A percentile compares a stretch with the other conserved stretches of the same genome.
Conservation (phyloP, 2,113 vertebrate genomes). For the Indicator indicator region DNA sequence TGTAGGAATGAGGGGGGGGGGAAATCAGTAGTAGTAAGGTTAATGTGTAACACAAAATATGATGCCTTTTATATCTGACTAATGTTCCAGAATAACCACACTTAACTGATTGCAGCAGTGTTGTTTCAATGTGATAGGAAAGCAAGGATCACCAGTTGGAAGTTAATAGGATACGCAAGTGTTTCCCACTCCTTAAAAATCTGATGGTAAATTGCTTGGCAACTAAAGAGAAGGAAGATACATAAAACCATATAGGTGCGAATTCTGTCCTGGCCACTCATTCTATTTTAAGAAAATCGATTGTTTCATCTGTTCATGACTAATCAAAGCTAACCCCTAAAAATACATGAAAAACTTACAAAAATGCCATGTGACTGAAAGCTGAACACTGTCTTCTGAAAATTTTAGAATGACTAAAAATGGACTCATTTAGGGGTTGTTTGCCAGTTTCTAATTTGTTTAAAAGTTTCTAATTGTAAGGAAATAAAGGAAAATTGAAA, state of each 20-base stretch:
- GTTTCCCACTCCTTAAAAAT: background rate
- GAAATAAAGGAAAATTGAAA: background rate
- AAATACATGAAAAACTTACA: background rate
- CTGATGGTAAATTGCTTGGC: background rate
- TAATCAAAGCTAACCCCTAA: background rate
- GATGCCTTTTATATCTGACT: background rate
- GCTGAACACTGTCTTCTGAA: background rate
- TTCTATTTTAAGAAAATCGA: background rate
- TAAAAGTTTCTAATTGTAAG: background rate
- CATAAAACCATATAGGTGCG: rapidly evolving
- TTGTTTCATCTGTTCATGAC: background rate
- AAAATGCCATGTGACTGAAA: background rate
- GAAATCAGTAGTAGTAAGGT: background rate
- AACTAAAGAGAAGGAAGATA: background rate
- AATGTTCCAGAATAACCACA: background rate
- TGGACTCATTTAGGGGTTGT: background rate
- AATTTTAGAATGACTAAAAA: background rate
- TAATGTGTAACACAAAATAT: rapidly evolving
- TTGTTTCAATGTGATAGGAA: background rate
- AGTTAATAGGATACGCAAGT: background rate
- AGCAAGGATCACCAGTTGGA: background rate
- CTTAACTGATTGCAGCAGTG: background rate
- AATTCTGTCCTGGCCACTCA: background rate
- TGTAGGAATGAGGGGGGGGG: background rate
- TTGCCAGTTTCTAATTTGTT: background rate